Evolutionary conservation across 2,888 invertebrate genomes (phyloP), one percentile per base, ranked within the genome.

Genomic region (Bombylius major): DNA sequence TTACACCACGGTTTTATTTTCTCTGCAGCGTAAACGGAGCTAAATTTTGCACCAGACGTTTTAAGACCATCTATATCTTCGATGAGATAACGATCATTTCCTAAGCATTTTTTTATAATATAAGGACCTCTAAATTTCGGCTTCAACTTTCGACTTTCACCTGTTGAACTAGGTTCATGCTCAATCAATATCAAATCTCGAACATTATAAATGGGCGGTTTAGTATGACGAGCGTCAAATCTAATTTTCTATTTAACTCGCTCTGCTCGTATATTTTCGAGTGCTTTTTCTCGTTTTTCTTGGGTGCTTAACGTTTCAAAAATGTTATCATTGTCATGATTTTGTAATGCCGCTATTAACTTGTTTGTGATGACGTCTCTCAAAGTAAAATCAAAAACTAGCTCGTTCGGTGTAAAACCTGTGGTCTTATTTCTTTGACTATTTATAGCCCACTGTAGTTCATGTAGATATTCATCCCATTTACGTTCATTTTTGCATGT

Each of bases 11-110:
- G 46, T 46, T 52, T 52, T 34, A 52, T 46, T 52, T 33, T 23
- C 13, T 51, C 45, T 42, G 51, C 51, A 23, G 44, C 23, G n/a
- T 44, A 44, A 31, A 51, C 51, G 4, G 51, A 42, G n/a, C 13
- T 44, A 44, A 23, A 51, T 23, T 39, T 34, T 5, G 39, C 14
- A 23, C 59, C 59, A 49, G 62, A 60, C 14, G 59, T 45, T 57
- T 61, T 60, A 34, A 58, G 62, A 23, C 61, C 61, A 32, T 59
- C 58, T 23, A 61, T 58, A 56, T 63, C 61, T 47, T 39, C 52
- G 42, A 62, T 23, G 23, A 23, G 23, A 23, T 23, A 23, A 23
- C 23, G 23, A 3, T 23, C 23, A 23, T 23, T 23, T 1, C 36
- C 9, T 9, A 36, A 36, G 4, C 6, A 6, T 36, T 36, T 6